Base-by-base conservation (phyloP, 2,113 vertebrate species). In the Tylochromis polylepis region DNA sequence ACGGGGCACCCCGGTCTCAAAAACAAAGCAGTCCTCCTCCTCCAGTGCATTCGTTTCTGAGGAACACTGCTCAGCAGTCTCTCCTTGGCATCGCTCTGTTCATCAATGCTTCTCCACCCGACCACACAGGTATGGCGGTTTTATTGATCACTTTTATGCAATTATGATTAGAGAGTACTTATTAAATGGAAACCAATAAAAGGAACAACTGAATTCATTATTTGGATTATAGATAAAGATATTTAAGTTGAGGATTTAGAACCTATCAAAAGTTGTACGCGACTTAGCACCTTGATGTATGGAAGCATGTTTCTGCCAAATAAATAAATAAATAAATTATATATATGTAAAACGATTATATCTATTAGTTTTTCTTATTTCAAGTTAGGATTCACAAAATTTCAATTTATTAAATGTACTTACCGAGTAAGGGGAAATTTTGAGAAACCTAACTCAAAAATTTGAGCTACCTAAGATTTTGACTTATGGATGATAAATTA, bases 41-140 rank as follows among this genome's bases (percentile, higher is more conserved):
- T n/a, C 43, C 14, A 3, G 9, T 20, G 18, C 34, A 57, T 22
- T 57, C 12, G 43, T 22, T 29, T 79, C 59, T 57, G 58, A 14
- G 29, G 46, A 15, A 36, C 46, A 29, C 15, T 77, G 67, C 56
- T 82, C 2, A 22, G 16, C 18, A 59, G 72, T 31, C 46, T 29
- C 75, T 41, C 51, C 38, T 62, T 20, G n/a, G 24, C 24, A 20
- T 8, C 27, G 31, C 12, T 36, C 4, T 18, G 43, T 10, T 67
- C 60, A 43, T 65, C 31, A 24, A 91, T 88, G 91, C 91, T 62
- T 83, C 89, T 93, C 65, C 88, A 91, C 82, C 46, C 34, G 4
- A 51, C 15, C 59, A 85, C 60, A 12, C 85, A 89, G 91, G 91
- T 92, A 88, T 87, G 78, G 59, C 12, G 29, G 6, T 4, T 56